These are phyloP conservation scores for Plectrocnemia conspersa DNA, from an alignment of 1,140 invertebrate species.

Conservation along the genomic window DNA sequence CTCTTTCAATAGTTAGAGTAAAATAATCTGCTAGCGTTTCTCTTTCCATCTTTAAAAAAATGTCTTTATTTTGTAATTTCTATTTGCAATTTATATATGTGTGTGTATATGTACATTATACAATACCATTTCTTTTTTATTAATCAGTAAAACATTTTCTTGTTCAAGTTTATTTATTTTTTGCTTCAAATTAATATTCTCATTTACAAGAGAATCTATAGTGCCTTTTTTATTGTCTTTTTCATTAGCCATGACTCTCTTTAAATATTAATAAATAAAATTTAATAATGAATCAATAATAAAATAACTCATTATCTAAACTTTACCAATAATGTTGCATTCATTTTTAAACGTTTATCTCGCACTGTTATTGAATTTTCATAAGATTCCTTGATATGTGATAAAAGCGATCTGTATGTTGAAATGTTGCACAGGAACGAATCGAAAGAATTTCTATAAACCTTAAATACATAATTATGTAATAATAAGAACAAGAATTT, in stretches of 20 bases:
- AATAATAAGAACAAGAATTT: neutral
- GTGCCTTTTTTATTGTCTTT: conserved; percentile 41
- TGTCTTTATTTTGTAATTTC: neutral
- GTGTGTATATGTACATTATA: conserved; percentile 7
- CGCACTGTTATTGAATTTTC: conserved; percentile 42
- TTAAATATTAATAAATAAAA: conserved; percentile 31
- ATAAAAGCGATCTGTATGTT: conserved; percentile 41
- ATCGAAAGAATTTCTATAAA: conserved; percentile 43
- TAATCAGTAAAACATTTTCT: conserved; percentile 41
- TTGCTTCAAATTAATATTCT: conserved; percentile 39
- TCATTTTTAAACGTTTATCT: conserved; percentile 34
- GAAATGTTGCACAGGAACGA: conserved; percentile 39
- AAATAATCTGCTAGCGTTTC: conserved; percentile 44
- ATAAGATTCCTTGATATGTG: conserved; percentile 43
- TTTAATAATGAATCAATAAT: neutral
- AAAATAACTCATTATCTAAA: conserved; percentile 14
- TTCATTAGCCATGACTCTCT: conserved; percentile 45
- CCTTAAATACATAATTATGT: conserved; percentile 37
- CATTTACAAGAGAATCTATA: conserved; percentile 37
- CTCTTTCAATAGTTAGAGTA: conserved; percentile 42
- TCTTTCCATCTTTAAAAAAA: conserved; percentile 22
- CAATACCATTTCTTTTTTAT: conserved; percentile 43
- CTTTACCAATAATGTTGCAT: conserved; percentile 26
- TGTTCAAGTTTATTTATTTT: conserved; percentile 39
- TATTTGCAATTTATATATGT: neutral